Conservation (phyloP, 92 coral and sea anemone genomes). For the Siderastrea siderea region DNA sequence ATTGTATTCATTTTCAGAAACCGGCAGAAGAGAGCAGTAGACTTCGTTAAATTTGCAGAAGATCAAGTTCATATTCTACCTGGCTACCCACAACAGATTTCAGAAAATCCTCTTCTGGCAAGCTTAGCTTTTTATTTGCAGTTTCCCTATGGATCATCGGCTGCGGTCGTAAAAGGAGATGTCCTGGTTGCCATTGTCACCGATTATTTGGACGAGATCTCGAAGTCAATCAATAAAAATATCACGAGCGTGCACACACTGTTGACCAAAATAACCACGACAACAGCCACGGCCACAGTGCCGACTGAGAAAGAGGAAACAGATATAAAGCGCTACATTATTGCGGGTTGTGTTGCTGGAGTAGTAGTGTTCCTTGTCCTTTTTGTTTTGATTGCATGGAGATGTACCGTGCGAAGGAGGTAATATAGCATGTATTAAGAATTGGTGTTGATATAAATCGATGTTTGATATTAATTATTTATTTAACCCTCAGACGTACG, state of each 20-base stretch:
- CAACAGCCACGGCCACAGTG: neutral
- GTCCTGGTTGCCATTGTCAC: neutral
- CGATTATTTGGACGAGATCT: neutral
- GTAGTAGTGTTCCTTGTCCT: neutral
- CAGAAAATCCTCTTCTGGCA: neutral
- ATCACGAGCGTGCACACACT: constrained; percentile 3
- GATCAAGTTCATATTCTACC: constrained; percentile 6
- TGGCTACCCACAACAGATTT: neutral
- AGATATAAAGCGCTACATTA: neutral
- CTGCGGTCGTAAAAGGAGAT: neutral
- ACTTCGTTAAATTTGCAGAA: neutral
- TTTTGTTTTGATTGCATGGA: no score
- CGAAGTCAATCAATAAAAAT: neutral
- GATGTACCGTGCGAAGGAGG: no score
- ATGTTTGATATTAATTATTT: no score
- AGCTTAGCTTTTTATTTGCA: constrained; percentile 1
- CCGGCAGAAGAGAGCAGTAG: constrained; percentile 1
- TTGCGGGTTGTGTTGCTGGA: constrained; percentile 4
- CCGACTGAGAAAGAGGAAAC: constrained; percentile 3
- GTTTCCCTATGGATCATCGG: neutral
- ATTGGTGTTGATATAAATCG: no score
- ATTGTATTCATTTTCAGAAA: neutral
- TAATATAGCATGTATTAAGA: no score
- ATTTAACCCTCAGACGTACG: no score
- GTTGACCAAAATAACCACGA: neutral